These are phyloP conservation scores for Meriones psammophilus DNA, from an alignment of 2,797 vertebrate genomes.

Conservation along the genomic window DNA sequence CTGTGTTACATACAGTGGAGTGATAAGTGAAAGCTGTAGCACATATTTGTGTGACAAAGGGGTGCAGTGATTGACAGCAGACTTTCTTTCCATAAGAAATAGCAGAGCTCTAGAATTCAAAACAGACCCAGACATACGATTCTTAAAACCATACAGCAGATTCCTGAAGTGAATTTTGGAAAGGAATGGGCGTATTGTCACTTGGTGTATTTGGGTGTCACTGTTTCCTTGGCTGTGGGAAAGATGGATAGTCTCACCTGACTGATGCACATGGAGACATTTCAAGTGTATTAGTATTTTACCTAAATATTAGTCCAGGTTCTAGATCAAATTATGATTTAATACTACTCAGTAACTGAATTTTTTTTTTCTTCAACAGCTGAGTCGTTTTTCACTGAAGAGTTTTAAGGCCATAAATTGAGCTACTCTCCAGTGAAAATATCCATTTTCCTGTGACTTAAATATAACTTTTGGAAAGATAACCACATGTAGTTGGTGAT, in stretches of 20 bases:
- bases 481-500: background rate
- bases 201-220: constrained; percentile 56
- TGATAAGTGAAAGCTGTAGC: constrained; percentile 80
- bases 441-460: background rate
- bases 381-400: background rate
- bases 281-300: constrained; percentile 26
- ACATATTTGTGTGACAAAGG: constrained; percentile 75
- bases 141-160: constrained; percentile 61
- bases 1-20: constrained; percentile 76
- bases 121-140: constrained; percentile 71
- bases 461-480: constrained; percentile 45
- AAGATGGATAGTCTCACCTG: constrained; percentile 12
- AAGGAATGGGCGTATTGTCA: constrained; percentile 26
- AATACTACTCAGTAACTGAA: constrained; percentile 34
- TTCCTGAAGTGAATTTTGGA: constrained; percentile 72
- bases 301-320: constrained; percentile 64
- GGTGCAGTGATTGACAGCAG: constrained; percentile 77
- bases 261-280: constrained; percentile 25
- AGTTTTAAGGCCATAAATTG: background rate
- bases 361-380: background rate
- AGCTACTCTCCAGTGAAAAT: background rate
- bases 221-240: constrained; percentile 32
- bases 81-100: constrained; percentile 68
- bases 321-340: constrained; percentile 50
- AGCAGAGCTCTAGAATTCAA: constrained; percentile 55